phyloP scores from a whole-genome alignment of 2,797 vertebrate species.

The Hydrophis major region DNA sequence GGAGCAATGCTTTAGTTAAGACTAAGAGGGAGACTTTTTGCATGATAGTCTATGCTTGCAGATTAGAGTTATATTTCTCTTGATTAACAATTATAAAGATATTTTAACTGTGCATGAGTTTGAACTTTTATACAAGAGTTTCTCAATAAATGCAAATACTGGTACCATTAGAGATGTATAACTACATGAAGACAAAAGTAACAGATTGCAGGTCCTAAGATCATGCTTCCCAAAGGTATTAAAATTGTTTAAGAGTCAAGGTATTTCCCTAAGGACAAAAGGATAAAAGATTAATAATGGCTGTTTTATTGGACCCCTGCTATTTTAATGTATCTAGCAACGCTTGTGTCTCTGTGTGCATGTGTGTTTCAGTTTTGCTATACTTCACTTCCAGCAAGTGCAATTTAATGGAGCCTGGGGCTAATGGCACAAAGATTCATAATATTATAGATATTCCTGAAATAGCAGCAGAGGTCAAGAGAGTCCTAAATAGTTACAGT shows the following conservation, averaged over 20 bases:
- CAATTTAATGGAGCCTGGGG: not conserved
- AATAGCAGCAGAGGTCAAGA: not conserved
- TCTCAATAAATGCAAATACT: conserved; percentile 47
- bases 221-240: conserved; percentile 17
- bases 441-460: not conserved
- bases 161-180: conserved; percentile 15
- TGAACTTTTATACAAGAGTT: conserved; percentile 21
- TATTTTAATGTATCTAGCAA: conserved; percentile 13
- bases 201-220: conserved; percentile 20
- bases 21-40: not conserved
- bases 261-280: conserved; percentile 25
- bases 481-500: not conserved
- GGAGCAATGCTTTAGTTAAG: not conserved
- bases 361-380: not conserved
- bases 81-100: conserved; percentile 46
- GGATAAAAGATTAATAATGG: conserved; percentile 39
- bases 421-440: not conserved
- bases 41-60: not conserved
- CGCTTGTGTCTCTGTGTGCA: not conserved
- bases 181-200: conserved; percentile 41
- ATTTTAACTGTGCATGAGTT: conserved; percentile 42
- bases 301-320: not conserved
- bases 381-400: not conserved
- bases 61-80: not conserved
- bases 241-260: conserved; percentile 29